Evolutionary conservation across 2,113 vertebrate genomes (phyloP).

Genomic region (Corvus moneduloides): DNA sequence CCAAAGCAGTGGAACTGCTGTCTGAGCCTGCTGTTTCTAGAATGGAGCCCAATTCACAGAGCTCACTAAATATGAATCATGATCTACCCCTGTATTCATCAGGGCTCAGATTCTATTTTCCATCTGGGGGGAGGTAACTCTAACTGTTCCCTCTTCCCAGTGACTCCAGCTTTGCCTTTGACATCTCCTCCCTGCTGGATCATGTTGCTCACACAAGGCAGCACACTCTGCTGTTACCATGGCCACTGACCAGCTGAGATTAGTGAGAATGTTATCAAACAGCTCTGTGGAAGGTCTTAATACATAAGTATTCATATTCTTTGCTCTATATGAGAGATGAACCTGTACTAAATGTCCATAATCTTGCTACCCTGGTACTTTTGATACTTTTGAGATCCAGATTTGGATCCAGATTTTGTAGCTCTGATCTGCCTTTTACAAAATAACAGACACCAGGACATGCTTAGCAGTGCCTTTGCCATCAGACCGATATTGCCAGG

Average conservation of each 20-base stretch:
- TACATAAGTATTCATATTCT: not conserved
- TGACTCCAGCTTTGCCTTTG: constrained; percentile 6
- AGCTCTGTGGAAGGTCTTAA: constrained; percentile 12
- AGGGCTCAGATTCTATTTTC: constrained; percentile 25
- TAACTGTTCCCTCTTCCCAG: not conserved
- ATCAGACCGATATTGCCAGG: not conserved
- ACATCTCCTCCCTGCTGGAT: not conserved
- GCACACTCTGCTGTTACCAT: constrained; percentile 31
- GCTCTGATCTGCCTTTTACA: not conserved
- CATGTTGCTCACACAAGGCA: not conserved
- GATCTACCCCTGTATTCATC: not conserved
- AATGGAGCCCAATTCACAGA: not conserved
- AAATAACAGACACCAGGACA: not conserved
- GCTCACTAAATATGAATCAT: constrained; percentile 10
- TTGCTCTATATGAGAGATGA: not conserved
- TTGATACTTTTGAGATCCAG: not conserved
- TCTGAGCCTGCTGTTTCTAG: constrained; percentile 11
- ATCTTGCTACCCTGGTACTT: not conserved
- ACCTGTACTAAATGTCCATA: not conserved
- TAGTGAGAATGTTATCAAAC: not conserved
- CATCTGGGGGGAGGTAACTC: not conserved
- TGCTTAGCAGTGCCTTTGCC: not conserved
- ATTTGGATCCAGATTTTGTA: not conserved
- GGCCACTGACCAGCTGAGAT: constrained; percentile 41
- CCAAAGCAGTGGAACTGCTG: not conserved